phyloP scores from a whole-genome alignment of 2,797 vertebrate species.

The Molossus molossus region DNA sequence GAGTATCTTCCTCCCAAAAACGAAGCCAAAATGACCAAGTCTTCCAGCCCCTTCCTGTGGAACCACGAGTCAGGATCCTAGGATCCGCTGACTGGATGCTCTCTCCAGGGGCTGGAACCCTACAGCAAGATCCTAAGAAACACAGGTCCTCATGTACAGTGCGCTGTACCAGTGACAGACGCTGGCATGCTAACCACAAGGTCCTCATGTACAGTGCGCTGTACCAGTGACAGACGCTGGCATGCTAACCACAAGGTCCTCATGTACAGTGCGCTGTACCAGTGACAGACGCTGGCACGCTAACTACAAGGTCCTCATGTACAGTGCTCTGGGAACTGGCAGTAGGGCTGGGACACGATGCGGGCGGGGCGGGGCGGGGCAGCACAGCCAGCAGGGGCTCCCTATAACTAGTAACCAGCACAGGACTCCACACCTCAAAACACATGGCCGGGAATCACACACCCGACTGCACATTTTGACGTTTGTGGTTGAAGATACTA shows the following conservation, averaged over 20 bases:
- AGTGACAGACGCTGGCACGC: not conserved
- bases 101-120: not conserved
- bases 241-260: not conserved
- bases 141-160: not conserved
- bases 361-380: too few relatives aligned
- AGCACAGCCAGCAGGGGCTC: not conserved
- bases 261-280: too few relatives aligned
- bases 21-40: not conserved
- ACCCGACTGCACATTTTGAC: not conserved
- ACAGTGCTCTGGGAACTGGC: not conserved
- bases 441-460: not conserved
- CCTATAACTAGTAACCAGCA: not conserved
- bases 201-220: not conserved
- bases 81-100: not conserved
- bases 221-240: not conserved
- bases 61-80: not conserved
- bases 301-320: not conserved
- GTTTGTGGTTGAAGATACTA: not conserved
- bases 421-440: not conserved
- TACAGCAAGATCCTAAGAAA: not conserved
- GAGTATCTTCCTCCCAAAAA: not conserved
- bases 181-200: not conserved
- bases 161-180: not conserved
- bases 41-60: not conserved
- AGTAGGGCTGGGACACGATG: not conserved